Base-by-base conservation (phyloP, 2,797 vertebrate genomes). In the Mormyrops boulengeri region DNA sequence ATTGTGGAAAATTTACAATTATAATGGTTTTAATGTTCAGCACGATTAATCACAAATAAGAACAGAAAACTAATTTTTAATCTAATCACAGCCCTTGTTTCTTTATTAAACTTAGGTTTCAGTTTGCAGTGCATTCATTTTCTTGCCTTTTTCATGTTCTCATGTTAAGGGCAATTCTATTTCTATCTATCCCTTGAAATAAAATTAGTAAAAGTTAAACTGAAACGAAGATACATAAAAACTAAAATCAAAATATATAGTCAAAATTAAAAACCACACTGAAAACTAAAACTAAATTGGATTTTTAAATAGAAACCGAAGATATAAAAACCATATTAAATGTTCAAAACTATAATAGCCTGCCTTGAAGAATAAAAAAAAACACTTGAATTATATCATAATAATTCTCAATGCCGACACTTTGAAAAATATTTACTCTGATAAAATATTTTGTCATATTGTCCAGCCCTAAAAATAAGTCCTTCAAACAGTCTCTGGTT, bases 401-500 rank as follows among this genome's bases (percentile, higher is more conserved):
- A 14, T 80, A 80, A 44, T 80, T 80, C 8, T 44, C 4, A 80
- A 17, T 9, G 2, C 8, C 0, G 0, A 22, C n/a, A 22, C 22
- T 9, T 62, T 26, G 2, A 62, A 62, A 69, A 34, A 69, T 5
- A 34, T 34, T 73, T 73, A 73, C 66, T 34, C 11, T 73, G 66
- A 73, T 73, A 1, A 73, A 73, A 73, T 34, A 73, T 73, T 73
- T 73, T 14, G 26, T 73, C 66, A 73, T 73, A 38, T 4, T 30
- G 30, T 12, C 11, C 30, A 73, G 11, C 66, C 30, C 30, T 73
- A 4, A 80, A 82, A 47, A n/a, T 8, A 82, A 41, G 80, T 92
- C 90, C 66, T 88, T 87, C 92, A 92, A 90, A 90, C 90, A 92
- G 91, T 92, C 91, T 91, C 92, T 92, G 57, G 87, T 57, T 41